Evolutionary conservation across 2,113 vertebrate genomes (phyloP).

Genomic region (Mus spicilegus): DNA sequence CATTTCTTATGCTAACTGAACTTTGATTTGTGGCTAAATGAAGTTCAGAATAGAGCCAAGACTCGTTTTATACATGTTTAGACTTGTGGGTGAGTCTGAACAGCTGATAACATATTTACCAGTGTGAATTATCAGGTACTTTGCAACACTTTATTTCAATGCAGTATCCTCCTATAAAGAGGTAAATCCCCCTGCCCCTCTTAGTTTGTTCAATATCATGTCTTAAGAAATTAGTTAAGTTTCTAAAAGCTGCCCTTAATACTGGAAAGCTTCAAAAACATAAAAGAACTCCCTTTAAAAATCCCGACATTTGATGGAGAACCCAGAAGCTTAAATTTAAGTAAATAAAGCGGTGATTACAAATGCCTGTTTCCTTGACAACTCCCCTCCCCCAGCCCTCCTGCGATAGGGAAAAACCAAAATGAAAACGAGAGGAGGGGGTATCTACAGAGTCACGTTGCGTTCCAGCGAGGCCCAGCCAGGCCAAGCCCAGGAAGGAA

Average conservation of each 20-base stretch:
- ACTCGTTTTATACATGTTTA: background rate
- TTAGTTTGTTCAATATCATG: background rate
- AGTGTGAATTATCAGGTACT: background rate
- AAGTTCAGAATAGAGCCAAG: background rate
- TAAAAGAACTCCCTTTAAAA: background rate
- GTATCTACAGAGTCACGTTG: background rate
- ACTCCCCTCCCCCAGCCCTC: slow-evolving; percentile 76
- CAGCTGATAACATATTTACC: background rate
- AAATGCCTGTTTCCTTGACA: slow-evolving; percentile 80
- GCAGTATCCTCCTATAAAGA: background rate
- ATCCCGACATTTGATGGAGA: slow-evolving; percentile 39
- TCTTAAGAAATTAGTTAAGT: background rate
- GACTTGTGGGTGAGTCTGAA: background rate
- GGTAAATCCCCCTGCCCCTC: background rate
- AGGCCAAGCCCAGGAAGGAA: background rate
- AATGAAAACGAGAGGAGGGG: slow-evolving; percentile 65
- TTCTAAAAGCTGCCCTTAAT: background rate
- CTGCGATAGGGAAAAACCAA: slow-evolving; percentile 55
- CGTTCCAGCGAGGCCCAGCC: background rate
- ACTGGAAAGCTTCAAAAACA: background rate
- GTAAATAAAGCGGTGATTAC: slow-evolving; percentile 59
- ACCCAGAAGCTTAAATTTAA: background rate
- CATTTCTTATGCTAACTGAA: background rate
- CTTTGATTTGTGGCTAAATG: background rate
- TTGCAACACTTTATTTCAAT: slow-evolving; percentile 11